Evolutionary conservation across 30 jellyfish, hydroid and myxozoan genomes (phyloP).

Genomic region (Phacellophora camtschatica): DNA sequence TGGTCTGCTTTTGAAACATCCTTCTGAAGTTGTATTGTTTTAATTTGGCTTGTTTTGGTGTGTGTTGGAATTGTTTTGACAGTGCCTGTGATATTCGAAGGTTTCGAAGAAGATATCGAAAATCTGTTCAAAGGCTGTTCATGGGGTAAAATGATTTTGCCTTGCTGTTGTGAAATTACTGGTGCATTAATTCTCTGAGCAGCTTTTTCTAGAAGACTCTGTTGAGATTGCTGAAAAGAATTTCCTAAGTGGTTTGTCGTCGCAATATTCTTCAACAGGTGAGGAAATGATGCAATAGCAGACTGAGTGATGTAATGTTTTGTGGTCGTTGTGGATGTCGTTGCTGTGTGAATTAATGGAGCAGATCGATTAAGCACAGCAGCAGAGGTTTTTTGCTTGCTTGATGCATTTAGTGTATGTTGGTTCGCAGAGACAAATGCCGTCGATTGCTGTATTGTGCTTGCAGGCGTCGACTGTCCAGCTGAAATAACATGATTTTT

Average conservation of each 20-base stretch:
- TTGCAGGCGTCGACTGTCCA: too few relatives aligned
- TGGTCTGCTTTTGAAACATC: too few relatives aligned
- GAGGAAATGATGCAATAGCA: slow-evolving; percentile 51
- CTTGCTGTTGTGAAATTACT: not conserved
- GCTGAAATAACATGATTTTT: too few relatives aligned
- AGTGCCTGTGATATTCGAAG: not conserved
- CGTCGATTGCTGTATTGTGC: too few relatives aligned
- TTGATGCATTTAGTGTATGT: not conserved
- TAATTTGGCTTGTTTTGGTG: not conserved
- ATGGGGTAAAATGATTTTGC: not conserved
- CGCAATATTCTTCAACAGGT: slow-evolving; percentile 5
- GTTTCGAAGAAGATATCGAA: too few relatives aligned
- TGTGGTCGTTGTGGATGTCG: not conserved
- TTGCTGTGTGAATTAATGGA: not conserved
- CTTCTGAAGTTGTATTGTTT: not conserved
- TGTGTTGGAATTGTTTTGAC: not conserved
- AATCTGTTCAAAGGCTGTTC: not conserved
- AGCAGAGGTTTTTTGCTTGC: not conserved
- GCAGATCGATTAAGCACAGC: not conserved
- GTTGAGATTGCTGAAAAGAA: not conserved
- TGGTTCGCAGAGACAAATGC: too few relatives aligned
- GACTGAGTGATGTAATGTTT: slow-evolving; percentile 45
- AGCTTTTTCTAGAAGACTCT: slow-evolving; percentile 7
- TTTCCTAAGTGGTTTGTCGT: not conserved
- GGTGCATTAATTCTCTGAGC: not conserved